These are phyloP conservation scores for Latrodectus hesperus DNA, from an alignment of 2,888 invertebrate species.

Conservation along the genomic window DNA sequence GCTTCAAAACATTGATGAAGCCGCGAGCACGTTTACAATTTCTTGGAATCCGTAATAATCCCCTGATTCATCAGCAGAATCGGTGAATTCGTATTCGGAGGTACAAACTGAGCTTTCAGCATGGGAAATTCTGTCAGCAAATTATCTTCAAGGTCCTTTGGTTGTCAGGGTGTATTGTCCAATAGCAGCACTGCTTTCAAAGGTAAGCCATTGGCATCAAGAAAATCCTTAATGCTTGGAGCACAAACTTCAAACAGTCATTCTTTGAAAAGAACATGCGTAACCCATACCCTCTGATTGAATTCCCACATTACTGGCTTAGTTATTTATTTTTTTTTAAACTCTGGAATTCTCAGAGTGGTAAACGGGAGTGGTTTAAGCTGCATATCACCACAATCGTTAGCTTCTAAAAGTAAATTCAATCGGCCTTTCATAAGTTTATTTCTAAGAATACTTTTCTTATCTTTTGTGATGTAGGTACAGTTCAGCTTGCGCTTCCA, in stretches of 20 bases:
- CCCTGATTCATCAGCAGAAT: no score
- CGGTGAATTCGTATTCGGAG: no score
- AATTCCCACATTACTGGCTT: constrained; percentile 21
- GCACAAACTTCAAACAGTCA: constrained; percentile 22
- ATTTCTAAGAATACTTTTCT: constrained; percentile 52
- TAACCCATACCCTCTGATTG: constrained; percentile 12
- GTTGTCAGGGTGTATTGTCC: no score
- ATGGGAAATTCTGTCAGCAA: no score
- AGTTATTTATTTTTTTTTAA: constrained; percentile 24
- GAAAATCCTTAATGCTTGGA: not conserved
- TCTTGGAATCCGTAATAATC: constrained; percentile 14
- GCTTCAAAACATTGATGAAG: constrained; percentile 14
- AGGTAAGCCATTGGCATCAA: constrained; percentile 13
- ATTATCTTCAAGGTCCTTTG: no score
- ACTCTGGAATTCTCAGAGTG: constrained; percentile 35
- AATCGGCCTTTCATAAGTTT: constrained; percentile 64
- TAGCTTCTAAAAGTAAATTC: constrained; percentile 28
- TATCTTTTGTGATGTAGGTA: constrained; percentile 64
- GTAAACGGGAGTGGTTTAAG: constrained; percentile 10
- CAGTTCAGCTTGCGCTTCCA: constrained; percentile 70
- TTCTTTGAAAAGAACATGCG: constrained; percentile 20
- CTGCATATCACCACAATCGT: constrained; percentile 43
- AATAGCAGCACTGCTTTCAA: constrained; percentile 17
- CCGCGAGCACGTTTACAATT: constrained; percentile 1
- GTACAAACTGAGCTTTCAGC: no score